Base-by-base conservation (phyloP, 2,888 invertebrate genomes). In the Rhopalosiphum nymphaeae region DNA sequence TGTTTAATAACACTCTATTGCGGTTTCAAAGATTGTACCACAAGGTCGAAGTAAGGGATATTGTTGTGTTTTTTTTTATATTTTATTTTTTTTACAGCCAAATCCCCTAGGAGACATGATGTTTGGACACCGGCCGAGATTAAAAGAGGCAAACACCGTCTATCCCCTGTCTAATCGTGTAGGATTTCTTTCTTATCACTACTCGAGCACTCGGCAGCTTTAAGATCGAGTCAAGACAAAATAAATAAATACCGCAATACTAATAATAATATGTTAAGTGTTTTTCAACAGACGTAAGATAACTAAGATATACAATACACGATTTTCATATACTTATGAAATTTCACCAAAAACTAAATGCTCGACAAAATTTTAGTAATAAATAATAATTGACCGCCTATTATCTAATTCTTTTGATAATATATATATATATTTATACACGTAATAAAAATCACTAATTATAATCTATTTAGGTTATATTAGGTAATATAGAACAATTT, bases 51-150 rank as follows among this genome's bases (percentile, higher is more conserved):
- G 16, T 29, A 29, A 86, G 93, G 85, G 90, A 57, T 93, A 44
- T 84, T 57, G n/a, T 84, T 85, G 78, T 84, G 29, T 84, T 78
- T 61, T 57, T 21, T 4, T 86, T 86, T 46, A 10, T 44, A 25
- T 56, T 56, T 42, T 67, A 16, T 29, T 56, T 89, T 90, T 53
- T 57, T 25, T 46, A 49, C 91, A 67, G 85, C 42, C 49, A 29
- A 93, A 85, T 90, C 87, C 57, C 93, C 89, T 49, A 29, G 49
- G 46, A 49, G 86, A 67, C 94, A 94, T 86, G 91, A 44, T 94
- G 86, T 94, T 94, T 91, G 85, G 94, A 86, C 90, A 61, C 94
- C 85, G 21, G 57, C 26, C 67, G 94, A 94, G 94, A 94, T 94
- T 94, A 94, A 91, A 90, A 36, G 91, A 87, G 29, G 90, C 85